Evolutionary conservation across 1,140 invertebrate species (phyloP).

Genomic region (Lepidurus packardi): DNA sequence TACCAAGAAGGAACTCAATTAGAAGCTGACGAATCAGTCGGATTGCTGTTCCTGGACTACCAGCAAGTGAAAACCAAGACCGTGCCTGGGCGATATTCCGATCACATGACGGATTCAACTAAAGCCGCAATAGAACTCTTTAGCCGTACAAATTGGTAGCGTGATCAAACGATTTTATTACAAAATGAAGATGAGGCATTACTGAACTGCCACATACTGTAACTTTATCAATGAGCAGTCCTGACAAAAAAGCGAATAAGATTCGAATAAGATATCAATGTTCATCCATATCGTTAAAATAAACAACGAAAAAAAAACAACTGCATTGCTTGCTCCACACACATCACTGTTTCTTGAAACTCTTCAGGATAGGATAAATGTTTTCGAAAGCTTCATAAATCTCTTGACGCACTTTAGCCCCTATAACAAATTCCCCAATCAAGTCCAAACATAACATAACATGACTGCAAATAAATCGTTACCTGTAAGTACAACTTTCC

Average conservation of each 20-base stretch:
- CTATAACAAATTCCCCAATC: slow-evolving; percentile 52
- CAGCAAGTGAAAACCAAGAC: neutral
- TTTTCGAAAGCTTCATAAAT: slow-evolving; percentile 99
- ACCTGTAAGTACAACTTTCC: slow-evolving; percentile 96
- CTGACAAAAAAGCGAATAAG: neutral
- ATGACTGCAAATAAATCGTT: slow-evolving; percentile 36
- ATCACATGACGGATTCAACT: slow-evolving; percentile 25
- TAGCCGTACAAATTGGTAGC: neutral
- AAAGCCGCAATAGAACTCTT: slow-evolving; percentile 29
- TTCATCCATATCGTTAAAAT: slow-evolving; percentile 15
- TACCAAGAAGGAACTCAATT: slow-evolving; percentile 27
- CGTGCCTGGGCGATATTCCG: neutral
- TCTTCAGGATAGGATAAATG: slow-evolving; percentile 98
- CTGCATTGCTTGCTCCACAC: neutral
- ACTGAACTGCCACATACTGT: neutral
- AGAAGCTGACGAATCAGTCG: slow-evolving; percentile 33
- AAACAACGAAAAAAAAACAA: slow-evolving; percentile 10
- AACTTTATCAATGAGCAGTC: neutral
- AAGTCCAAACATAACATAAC: neutral
- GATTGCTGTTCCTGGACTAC: slow-evolving; percentile 26
- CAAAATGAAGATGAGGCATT: neutral
- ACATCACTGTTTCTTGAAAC: slow-evolving; percentile 86
- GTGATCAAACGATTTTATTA: neutral
- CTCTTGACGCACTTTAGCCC: slow-evolving; percentile 95
- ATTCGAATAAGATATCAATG: neutral